phyloP scores from a whole-genome alignment of 2,113 vertebrate genomes.

The Thinocorus orbignyianus region DNA sequence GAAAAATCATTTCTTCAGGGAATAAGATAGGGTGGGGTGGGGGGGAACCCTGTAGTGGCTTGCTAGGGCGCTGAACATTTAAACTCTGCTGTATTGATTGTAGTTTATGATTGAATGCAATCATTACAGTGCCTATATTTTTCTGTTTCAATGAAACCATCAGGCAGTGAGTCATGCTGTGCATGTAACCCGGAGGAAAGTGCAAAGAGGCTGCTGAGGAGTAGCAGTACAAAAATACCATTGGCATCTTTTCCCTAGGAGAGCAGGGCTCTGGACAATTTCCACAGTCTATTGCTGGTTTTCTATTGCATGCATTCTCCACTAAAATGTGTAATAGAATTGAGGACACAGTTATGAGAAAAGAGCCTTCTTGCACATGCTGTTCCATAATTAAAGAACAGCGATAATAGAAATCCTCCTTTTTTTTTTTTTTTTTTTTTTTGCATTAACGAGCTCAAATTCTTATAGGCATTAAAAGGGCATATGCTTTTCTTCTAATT shows the following conservation, averaged over 20 bases:
- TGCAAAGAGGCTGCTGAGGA: conserved; percentile 58
- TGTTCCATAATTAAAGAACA: conserved; percentile 70
- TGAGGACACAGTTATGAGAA: conserved; percentile 43
- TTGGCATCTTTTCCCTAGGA: conserved; percentile 53
- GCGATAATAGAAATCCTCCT: conserved; percentile 50
- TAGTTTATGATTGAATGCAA: conserved; percentile 53
- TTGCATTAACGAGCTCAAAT: conserved; percentile 53
- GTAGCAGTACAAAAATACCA: conserved; percentile 47
- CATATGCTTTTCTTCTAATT: conserved; percentile 58
- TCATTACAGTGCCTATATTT: conserved; percentile 60
- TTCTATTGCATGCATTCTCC: conserved; percentile 29
- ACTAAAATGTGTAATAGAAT: conserved; percentile 46
- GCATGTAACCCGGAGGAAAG: conserved; percentile 59
- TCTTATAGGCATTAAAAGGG: conserved; percentile 58
- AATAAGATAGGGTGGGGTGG: neutral
- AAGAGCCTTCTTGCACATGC: conserved; percentile 54
- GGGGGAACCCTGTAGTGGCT: neutral
- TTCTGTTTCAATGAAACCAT: conserved; percentile 65
- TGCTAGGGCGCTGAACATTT: conserved; percentile 22
- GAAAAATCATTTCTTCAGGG: conserved; percentile 47
- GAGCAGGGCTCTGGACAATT: conserved; percentile 59
- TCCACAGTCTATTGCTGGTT: conserved; percentile 56
- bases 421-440: neutral
- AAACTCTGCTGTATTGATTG: conserved; percentile 52
- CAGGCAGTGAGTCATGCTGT: conserved; percentile 61